Evolutionary conservation across 2,113 vertebrate genomes (phyloP), one percentile per base, ranked within the genome.

Genomic region (Danionella cerebrum): DNA sequence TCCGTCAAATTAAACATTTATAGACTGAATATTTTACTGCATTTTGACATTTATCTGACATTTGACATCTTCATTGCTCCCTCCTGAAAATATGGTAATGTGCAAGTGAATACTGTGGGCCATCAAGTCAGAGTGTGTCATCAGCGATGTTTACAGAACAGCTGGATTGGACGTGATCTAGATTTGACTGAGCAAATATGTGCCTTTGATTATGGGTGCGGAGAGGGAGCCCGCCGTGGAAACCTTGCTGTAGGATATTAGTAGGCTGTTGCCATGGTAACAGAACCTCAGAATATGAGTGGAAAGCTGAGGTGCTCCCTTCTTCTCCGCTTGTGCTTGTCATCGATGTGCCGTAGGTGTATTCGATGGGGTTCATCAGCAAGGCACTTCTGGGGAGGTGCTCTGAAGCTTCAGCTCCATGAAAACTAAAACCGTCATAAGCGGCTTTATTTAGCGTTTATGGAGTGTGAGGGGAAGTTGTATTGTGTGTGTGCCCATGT

Each of bases 1-100:
- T 55, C 47, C 71, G 39, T 70, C 62, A 67, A 64, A 73, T 70
- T 18, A 73, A 71, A 70, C 51, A 77, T 67, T 73, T 67, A 73
- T 73, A 67, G 48, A 64, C 63, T 77, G 71, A 77, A 77, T 77
- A 77, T 77, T 73, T 73, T 67, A 77, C 65, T 67, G 64, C 67
- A 52, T 70, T 77, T 73, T 77, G 71, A 74, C 75, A 77, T 77
- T 77, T 73, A 77, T 73, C 67, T 77, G 75, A 70, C 75, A 74
- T 77, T 73, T 74, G 75, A 77, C 66, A 38, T 73, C 67, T 77
- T 71, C 71, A 67, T 73, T 22, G 64, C 64, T 45, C 42, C 44
- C 55, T 24, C 68, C 58, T 73, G 67, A 71, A 77, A 68, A 77
- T 73, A 73, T 71, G 75, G 67, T 67, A 68, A 77, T 77, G 57